Percentiles rank a stretch among this genome's conserved stretches.
phyloP scores from a whole-genome alignment of 2,797 vertebrate genomes.

The Lindbergichthys nudifrons region DNA sequence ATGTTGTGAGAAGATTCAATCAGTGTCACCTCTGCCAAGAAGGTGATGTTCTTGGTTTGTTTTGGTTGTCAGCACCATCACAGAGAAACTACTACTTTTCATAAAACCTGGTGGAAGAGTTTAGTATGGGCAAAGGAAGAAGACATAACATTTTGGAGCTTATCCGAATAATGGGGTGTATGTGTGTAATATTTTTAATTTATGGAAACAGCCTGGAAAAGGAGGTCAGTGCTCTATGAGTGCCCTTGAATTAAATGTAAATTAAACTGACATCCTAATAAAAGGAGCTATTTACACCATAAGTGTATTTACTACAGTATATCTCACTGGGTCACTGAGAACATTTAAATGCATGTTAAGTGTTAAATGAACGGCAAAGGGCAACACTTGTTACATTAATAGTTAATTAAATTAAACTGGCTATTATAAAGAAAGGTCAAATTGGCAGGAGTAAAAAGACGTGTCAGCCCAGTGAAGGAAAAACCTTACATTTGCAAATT shows the following conservation, averaged over 20 bases:
- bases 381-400: conserved; percentile 28
- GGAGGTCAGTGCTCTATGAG: no score
- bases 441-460: conserved; percentile 25
- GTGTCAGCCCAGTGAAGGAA: conserved; percentile 4
- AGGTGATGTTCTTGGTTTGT: no score
- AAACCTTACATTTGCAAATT: conserved; percentile 40
- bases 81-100: no score
- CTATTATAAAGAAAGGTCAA: conserved; percentile 37
- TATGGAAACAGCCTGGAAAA: no score
- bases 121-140: no score
- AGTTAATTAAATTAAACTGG: conserved; percentile 38
- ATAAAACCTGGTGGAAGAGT: no score
- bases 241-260: not conserved
- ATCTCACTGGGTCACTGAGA: conserved; percentile 23
- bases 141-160: no score
- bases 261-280: conserved; percentile 15
- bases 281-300: conserved; percentile 17
- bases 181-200: no score
- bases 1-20: conserved; percentile 8
- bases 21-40: not conserved
- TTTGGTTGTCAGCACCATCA: no score
- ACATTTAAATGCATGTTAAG: conserved; percentile 27
- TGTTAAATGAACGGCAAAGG: conserved; percentile 36
- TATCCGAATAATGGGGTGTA: no score
- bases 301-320: not conserved